These are phyloP conservation scores for Atrichornis clamosus DNA, from an alignment of 2,113 vertebrate species.

Conservation along the genomic window DNA sequence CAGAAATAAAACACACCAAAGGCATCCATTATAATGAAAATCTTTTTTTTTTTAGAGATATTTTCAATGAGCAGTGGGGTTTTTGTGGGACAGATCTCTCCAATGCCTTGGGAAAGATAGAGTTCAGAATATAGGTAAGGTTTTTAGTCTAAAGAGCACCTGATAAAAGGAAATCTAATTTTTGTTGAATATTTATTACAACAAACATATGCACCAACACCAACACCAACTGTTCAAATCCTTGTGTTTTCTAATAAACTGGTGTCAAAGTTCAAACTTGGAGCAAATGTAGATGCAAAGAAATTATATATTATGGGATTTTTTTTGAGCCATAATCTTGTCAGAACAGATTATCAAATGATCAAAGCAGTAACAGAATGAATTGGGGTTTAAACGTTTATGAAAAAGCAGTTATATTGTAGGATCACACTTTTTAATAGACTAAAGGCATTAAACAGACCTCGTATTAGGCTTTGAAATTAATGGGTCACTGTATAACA, in stretches of 20 bases:
- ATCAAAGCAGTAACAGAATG: conserved; percentile 70
- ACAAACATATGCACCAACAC: neutral
- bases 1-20: neutral
- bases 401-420: conserved; percentile 77
- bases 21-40: neutral
- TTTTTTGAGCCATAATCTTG: conserved; percentile 62
- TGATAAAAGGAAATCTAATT: neutral
- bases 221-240: neutral
- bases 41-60: neutral
- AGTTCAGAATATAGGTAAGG: neutral
- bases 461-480: conserved; percentile 81
- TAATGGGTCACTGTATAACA: conserved; percentile 82
- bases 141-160: neutral
- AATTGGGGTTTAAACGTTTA: conserved; percentile 70
- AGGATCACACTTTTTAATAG: conserved; percentile 81
- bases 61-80: neutral
- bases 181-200: neutral
- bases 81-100: neutral
- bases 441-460: conserved; percentile 79
- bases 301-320: neutral
- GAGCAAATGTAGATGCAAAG: conserved; percentile 1
- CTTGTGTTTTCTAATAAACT: neutral
- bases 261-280: neutral
- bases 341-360: conserved; percentile 70
- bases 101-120: neutral